A percentile compares a stretch with the other conserved stretches of the same genome.
Evolutionary conservation across 2,113 vertebrate species (phyloP).

Genomic region (Carassius auratus): DNA sequence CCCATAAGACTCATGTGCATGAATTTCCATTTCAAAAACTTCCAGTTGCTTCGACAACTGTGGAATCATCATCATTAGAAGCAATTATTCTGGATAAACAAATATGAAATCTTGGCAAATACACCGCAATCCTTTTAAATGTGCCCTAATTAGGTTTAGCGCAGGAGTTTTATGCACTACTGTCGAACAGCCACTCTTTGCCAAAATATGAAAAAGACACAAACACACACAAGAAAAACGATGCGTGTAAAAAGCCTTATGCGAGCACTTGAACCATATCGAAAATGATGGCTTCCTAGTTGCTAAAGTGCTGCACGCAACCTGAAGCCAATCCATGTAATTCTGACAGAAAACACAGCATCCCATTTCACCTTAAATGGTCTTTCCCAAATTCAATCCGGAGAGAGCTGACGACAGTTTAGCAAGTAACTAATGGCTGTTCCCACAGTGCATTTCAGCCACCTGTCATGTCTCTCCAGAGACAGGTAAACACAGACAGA

Average conservation of each 20-base stretch:
- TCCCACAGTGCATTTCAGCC: conserved; percentile 31
- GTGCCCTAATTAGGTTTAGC: conserved; percentile 50
- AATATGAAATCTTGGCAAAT: conserved; percentile 42
- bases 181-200: conserved; percentile 39
- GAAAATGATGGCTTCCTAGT: not conserved
- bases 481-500: conserved; percentile 38
- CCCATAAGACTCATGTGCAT: conserved; percentile 18
- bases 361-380: conserved; percentile 20
- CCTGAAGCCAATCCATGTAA: conserved; percentile 7
- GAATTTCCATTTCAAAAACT: conserved; percentile 55
- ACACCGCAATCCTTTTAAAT: conserved; percentile 53
- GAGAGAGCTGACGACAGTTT: conserved; percentile 21
- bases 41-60: conserved; percentile 22
- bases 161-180: conserved; percentile 40
- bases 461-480: conserved; percentile 37
- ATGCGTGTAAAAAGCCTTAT: not conserved
- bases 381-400: conserved; percentile 25
- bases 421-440: not conserved
- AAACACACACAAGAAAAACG: not conserved
- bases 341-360: conserved; percentile 10
- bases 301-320: not conserved
- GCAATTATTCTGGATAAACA: conserved; percentile 60
- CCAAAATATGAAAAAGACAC: conserved; percentile 42
- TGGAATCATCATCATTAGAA: conserved; percentile 55
- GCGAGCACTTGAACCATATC: not conserved